These are phyloP conservation scores for Nemotelus pantherinus DNA, from an alignment of 2,888 invertebrate genomes.

Conservation along the genomic window DNA sequence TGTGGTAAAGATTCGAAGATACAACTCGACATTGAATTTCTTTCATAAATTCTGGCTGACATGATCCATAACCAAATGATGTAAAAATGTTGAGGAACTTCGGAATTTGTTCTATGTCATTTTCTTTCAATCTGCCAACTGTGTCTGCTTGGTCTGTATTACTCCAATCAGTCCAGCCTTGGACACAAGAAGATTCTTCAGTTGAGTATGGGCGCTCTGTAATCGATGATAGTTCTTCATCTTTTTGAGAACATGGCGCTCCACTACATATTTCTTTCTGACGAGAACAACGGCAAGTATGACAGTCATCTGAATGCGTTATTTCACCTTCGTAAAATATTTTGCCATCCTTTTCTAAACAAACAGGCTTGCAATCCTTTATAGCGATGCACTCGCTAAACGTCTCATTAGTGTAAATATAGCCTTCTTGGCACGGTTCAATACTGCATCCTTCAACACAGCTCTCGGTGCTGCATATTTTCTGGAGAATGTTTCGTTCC, in stretches of 20 bases:
- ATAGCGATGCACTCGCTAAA: slow-evolving; percentile 79
- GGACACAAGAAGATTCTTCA: slow-evolving; percentile 66
- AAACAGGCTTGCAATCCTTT: slow-evolving; percentile 75
- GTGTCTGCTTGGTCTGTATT: slow-evolving; percentile 67
- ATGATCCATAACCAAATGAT: slow-evolving; percentile 67
- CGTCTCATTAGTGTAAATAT: slow-evolving; percentile 77
- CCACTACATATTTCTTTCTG: slow-evolving; percentile 77
- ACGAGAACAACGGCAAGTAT: slow-evolving; percentile 81
- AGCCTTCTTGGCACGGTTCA: slow-evolving; percentile 77
- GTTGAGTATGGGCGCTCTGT: slow-evolving; percentile 54
- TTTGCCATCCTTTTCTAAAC: slow-evolving; percentile 74
- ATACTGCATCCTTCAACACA: slow-evolving; percentile 87
- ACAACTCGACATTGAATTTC: slow-evolving; percentile 82
- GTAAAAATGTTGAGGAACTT: slow-evolving; percentile 67
- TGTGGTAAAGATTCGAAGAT: slow-evolving; percentile 69
- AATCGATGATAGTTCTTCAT: slow-evolving; percentile 51
- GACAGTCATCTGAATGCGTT: slow-evolving; percentile 79
- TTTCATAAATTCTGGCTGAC: slow-evolving; percentile 71
- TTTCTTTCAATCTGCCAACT: slow-evolving; percentile 57
- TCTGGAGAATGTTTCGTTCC: slow-evolving; percentile 71
- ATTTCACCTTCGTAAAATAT: slow-evolving; percentile 81
- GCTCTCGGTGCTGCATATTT: slow-evolving; percentile 76
- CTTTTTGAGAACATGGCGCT: slow-evolving; percentile 69
- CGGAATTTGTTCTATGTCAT: slow-evolving; percentile 72
- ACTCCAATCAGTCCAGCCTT: slow-evolving; percentile 85